Evolutionary conservation across 2,797 vertebrate genomes (phyloP), one percentile per base, ranked within the genome.

Genomic region (Ctenopoma multispine): DNA sequence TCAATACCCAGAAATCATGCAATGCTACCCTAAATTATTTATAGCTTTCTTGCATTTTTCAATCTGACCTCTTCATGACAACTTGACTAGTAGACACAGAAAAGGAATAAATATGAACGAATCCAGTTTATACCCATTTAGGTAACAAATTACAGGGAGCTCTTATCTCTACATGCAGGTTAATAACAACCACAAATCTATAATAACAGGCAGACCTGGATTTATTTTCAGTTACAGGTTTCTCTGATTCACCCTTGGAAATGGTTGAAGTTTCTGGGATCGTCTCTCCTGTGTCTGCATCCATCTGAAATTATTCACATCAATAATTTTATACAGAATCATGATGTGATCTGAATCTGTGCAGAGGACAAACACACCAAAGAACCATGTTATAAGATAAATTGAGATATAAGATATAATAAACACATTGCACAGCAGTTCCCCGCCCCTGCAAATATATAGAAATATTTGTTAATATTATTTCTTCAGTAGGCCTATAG

Each of bases 291-390:
- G 77, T 72, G 24, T 89, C 87, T 55, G 40, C 74, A 20, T 94
- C 91, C 94, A 95, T 95, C 90, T 94, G 82, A 74, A 90, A 87
- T 15, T 10, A 79, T 72, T 24, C 17, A 77, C 12, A 11, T 59
- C 55, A 65, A 60, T 4, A 46, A 57, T 51, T 34, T 63, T 27
- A 63, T 10, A 54, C 9, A 66, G 23, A 31, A n/a, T n/a, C n/a
- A n/a, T n/a, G n/a, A n/a, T n/a, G n/a, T n/a, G n/a, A n/a, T n/a
- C n/a, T n/a, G n/a, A n/a, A n/a, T n/a, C n/a, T n/a, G n/a, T n/a
- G n/a, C n/a, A n/a, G n/a, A n/a, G n/a, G n/a, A n/a, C n/a, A n/a
- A n/a, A n/a, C n/a, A n/a, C n/a, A n/a, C n/a, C n/a, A n/a, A n/a
- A n/a, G n/a, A n/a, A n/a, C n/a, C n/a, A n/a, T 46, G 50, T 48